These are phyloP conservation scores for Drosophila bocqueti DNA, from an alignment of 1,140 invertebrate species.

Conservation along the genomic window DNA sequence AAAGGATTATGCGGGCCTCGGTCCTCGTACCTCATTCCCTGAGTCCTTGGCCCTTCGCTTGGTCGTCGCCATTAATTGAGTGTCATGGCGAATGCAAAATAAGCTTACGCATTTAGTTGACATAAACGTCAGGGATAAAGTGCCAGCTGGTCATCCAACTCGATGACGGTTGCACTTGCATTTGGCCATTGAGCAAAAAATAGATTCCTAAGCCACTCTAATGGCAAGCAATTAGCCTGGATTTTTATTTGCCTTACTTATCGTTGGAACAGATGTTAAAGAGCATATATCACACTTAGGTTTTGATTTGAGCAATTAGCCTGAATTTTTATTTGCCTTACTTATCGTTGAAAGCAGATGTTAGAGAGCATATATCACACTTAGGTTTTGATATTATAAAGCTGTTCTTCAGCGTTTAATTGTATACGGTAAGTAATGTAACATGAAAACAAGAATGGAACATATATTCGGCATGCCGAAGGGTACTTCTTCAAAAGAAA, in stretches of 20 bases:
- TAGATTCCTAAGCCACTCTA: slow-evolving; percentile 40
- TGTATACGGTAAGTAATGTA: not conserved
- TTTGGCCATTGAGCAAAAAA: slow-evolving; percentile 12
- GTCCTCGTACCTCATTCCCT: not conserved
- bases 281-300: not conserved
- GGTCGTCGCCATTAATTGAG: slow-evolving; percentile 60
- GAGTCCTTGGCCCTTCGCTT: not conserved
- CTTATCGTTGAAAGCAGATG: not conserved
- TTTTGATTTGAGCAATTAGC: slow-evolving; percentile 26
- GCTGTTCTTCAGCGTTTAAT: too few species aligned
- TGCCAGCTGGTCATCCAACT: slow-evolving; percentile 34
- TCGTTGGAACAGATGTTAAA: not conserved
- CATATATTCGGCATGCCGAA: too few species aligned
- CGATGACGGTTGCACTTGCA: slow-evolving; percentile 41
- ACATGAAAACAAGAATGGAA: not conserved
- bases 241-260: not conserved
- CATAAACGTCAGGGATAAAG: slow-evolving; percentile 44
- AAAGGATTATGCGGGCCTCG: slow-evolving; percentile 47
- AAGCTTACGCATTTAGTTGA: slow-evolving; percentile 58
- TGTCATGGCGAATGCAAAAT: slow-evolving; percentile 67
- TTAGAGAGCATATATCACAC: too few species aligned
- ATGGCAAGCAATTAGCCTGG: slow-evolving; percentile 23
- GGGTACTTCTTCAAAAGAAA: not conserved
- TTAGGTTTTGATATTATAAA: too few species aligned
- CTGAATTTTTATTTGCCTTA: not conserved